Conservation (phyloP, 1,140 invertebrate genomes). For the Mycetomoellerius zeteki region DNA sequence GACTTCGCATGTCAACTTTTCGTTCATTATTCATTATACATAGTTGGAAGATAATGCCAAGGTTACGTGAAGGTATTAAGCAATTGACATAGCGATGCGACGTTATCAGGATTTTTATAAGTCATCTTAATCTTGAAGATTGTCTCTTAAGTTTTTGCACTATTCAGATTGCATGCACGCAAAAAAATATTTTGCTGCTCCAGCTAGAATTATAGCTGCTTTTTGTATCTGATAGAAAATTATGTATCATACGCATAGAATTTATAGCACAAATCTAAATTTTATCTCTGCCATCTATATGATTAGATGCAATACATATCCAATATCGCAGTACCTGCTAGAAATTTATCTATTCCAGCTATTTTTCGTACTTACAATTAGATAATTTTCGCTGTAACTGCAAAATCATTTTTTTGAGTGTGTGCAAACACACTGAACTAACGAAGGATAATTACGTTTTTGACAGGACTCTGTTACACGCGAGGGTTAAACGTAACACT, state of each 20-base stretch:
- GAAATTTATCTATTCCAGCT: too few relatives aligned
- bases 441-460: neutral
- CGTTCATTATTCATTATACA: neutral
- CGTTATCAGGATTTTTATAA: neutral
- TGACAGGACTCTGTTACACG: neutral
- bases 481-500: neutral
- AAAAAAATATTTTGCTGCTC: too few relatives aligned
- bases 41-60: slow-evolving; percentile 15
- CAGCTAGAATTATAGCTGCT: too few relatives aligned
- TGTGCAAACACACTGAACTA: neutral
- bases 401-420: too few relatives aligned
- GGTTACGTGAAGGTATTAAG: neutral
- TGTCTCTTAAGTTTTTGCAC: slow-evolving; percentile 2
- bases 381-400: too few relatives aligned
- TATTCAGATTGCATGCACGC: neutral
- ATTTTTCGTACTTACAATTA: too few relatives aligned
- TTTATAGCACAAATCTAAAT: too few relatives aligned
- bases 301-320: too few relatives aligned
- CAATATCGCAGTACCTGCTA: too few relatives aligned
- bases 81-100: neutral
- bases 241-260: too few relatives aligned
- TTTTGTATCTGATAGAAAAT: too few relatives aligned
- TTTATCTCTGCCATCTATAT: too few relatives aligned
- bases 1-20: neutral
- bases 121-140: neutral